phyloP scores from a whole-genome alignment of 2,888 invertebrate genomes.

The Lycia hirtaria region DNA sequence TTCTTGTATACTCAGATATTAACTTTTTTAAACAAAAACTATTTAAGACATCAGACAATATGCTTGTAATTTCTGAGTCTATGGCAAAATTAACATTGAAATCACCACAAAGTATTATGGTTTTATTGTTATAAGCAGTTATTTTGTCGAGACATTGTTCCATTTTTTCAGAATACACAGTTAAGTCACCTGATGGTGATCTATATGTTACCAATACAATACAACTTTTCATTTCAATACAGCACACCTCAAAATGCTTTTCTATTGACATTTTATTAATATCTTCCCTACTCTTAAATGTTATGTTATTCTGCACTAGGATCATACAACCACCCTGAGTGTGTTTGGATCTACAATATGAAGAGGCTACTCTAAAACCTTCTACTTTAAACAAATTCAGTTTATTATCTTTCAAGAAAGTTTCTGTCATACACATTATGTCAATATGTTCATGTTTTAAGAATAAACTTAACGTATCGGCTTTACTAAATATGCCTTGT shows the following conservation, averaged over 20 bases:
- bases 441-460: background rate
- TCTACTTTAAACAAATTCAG: background rate
- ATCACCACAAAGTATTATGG: background rate
- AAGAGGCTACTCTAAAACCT: background rate
- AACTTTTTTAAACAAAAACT: background rate
- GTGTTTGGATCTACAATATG: background rate
- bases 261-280: background rate
- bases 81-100: background rate
- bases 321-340: background rate
- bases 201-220: background rate
- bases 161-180: background rate
- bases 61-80: background rate
- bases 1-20: background rate
- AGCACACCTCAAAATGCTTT: conserved; percentile 2
- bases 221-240: conserved; percentile 1
- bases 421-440: background rate
- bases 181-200: background rate
- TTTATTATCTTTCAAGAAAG: background rate
- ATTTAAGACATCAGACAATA: background rate
- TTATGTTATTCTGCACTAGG: background rate
- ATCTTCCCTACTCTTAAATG: background rate
- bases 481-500: background rate
- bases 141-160: background rate
- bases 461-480: background rate
- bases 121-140: background rate